A percentile compares a stretch with the other conserved stretches of the same genome.
These are phyloP conservation scores for Equus przewalskii DNA, from an alignment of 2,113 vertebrate species.

Conservation along the genomic window DNA sequence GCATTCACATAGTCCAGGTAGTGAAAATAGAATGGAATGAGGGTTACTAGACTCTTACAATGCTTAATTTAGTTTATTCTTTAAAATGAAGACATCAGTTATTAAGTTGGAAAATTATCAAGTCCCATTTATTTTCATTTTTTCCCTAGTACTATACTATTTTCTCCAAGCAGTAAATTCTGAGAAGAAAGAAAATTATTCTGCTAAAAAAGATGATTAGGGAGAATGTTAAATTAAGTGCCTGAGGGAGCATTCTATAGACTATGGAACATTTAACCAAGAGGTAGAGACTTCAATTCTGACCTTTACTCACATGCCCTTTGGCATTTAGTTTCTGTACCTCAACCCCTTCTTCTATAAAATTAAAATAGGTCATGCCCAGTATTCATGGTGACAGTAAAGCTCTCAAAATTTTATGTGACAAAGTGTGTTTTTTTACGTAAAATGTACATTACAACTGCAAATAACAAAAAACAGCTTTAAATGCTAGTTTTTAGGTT, in stretches of 20 bases:
- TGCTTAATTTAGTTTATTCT: background rate
- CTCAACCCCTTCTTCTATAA: background rate
- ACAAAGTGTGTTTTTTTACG: background rate
- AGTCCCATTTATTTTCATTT: background rate
- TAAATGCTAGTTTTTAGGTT: background rate
- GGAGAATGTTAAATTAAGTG: background rate
- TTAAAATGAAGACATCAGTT: background rate
- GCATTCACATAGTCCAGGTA: background rate
- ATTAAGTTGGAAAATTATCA: background rate
- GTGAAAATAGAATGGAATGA: background rate
- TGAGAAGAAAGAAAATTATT: background rate
- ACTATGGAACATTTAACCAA: background rate
- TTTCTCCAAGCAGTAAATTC: background rate
- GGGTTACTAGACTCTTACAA: background rate
- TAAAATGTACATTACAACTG: background rate
- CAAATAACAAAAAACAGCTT: background rate
- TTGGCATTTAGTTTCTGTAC: background rate
- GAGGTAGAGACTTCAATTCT: background rate
- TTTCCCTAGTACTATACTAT: background rate
- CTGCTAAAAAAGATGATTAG: background rate
- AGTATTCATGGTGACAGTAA: background rate
- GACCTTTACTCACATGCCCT: background rate
- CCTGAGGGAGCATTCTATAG: background rate
- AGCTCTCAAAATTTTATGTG: background rate
- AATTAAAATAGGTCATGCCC: background rate